Conservation (phyloP, 53 echinoderm and acorn worm species). For the Echinometra lucunter region DNA sequence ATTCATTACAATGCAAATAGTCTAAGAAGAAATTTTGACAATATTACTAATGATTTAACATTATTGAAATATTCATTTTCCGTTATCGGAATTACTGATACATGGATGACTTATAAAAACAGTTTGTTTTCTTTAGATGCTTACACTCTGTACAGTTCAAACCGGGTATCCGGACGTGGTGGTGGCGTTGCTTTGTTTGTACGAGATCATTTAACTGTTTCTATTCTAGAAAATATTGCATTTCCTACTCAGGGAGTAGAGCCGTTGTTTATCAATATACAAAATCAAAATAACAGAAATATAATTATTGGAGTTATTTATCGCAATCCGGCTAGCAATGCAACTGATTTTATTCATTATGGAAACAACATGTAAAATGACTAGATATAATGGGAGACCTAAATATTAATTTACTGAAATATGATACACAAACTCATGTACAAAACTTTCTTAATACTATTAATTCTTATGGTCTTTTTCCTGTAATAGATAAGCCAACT, state of each 20-base stretch:
- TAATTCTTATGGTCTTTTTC: no score
- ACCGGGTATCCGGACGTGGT: neutral
- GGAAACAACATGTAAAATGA: neutral
- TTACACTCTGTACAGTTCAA: neutral
- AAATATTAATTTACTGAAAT: neutral
- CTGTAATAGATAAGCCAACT: no score
- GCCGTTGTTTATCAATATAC: neutral
- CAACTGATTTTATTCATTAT: slow-evolving; percentile 24
- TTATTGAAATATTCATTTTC: neutral
- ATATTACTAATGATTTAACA: neutral
- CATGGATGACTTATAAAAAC: neutral
- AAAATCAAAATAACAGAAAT: neutral
- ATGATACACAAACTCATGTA: neutral
- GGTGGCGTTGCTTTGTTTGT: slow-evolving; percentile 29
- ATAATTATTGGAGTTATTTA: neutral
- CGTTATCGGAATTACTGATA: slow-evolving; percentile 9
- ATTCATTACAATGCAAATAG: slow-evolving; percentile 43
- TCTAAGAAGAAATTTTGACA: slow-evolving; percentile 10
- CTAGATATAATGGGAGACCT: slow-evolving; percentile 16
- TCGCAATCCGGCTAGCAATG: neutral
- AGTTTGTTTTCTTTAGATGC: neutral
- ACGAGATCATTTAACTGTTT: neutral
- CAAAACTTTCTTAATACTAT: no score
- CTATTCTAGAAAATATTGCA: neutral
- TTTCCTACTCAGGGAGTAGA: neutral